Percentiles rank a stretch among this genome's conserved stretches.
These are phyloP conservation scores for Daubentonia madagascariensis DNA, from an alignment of 2,113 vertebrate species.

Conservation along the genomic window DNA sequence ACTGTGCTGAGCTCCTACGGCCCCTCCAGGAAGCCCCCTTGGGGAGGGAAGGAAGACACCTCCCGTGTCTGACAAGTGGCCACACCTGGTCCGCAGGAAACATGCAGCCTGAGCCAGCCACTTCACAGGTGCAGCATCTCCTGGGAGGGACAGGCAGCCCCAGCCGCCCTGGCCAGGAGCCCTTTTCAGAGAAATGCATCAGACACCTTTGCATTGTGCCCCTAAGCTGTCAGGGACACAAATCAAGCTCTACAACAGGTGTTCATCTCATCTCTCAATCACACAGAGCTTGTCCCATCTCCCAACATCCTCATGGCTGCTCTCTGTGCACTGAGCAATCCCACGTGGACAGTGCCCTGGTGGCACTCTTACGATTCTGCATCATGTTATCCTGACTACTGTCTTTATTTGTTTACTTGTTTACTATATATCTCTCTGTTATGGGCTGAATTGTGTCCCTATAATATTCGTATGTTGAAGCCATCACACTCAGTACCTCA, in stretches of 20 bases:
- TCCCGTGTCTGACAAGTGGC: too few relatives aligned
- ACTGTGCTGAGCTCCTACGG: background rate
- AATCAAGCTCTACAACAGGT: background rate
- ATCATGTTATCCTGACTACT: background rate
- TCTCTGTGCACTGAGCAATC: background rate
- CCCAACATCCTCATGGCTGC: accelerated
- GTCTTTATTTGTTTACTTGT: background rate
- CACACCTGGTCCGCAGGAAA: background rate
- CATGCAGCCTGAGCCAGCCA: background rate
- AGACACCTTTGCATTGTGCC: background rate
- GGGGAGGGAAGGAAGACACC: background rate
- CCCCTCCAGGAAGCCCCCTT: background rate
- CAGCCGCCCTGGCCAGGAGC: background rate
- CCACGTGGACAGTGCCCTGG: too few relatives aligned
- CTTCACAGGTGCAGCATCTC: background rate
- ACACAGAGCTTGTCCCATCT: background rate
- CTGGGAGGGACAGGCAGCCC: background rate
- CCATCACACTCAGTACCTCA: background rate
- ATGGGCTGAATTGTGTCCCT: background rate
- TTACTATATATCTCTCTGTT: background rate
- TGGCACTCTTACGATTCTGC: background rate
- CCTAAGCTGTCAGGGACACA: too few relatives aligned
- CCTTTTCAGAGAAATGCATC: background rate
- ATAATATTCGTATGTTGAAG: background rate
- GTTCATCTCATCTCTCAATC: background rate